These are phyloP conservation scores for Lucinisca nassula DNA, from an alignment of 2,888 invertebrate species.

Conservation along the genomic window DNA sequence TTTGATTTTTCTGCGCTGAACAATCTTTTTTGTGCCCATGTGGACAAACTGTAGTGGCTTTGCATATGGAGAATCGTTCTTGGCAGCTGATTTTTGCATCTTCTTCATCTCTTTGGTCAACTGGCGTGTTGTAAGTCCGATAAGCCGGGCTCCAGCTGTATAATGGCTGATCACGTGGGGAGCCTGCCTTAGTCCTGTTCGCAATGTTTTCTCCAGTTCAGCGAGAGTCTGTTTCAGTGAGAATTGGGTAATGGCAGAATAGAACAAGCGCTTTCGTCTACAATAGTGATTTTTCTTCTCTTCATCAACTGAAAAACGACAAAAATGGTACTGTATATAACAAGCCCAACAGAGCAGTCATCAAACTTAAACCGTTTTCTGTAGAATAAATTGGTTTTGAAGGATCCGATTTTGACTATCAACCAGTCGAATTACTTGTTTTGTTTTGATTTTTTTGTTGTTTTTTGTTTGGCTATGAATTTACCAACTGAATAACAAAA, in stretches of 20 bases:
- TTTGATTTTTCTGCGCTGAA: neutral
- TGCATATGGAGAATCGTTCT: slow-evolving; percentile 80
- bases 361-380: no score
- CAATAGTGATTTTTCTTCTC: slow-evolving; percentile 60
- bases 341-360: no score
- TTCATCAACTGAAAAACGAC: slow-evolving; percentile 33
- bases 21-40: slow-evolving; percentile 9
- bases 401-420: no score
- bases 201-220: slow-evolving; percentile 70
- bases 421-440: no score
- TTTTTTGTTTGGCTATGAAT: no score
- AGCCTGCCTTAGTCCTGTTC: slow-evolving; percentile 56
- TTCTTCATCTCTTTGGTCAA: slow-evolving; percentile 72
- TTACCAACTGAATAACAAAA: no score
- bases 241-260: slow-evolving; percentile 77
- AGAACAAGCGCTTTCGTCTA: slow-evolving; percentile 75
- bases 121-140: slow-evolving; percentile 79
- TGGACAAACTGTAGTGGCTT: slow-evolving; percentile 77
- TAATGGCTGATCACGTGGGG: slow-evolving; percentile 81
- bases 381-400: no score
- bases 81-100: slow-evolving; percentile 72
- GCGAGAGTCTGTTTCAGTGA: slow-evolving; percentile 74
- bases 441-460: no score
- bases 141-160: slow-evolving; percentile 79
- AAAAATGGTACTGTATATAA: no score